phyloP scores from a whole-genome alignment of 2,797 vertebrate genomes.

The Muscicapa striata region DNA sequence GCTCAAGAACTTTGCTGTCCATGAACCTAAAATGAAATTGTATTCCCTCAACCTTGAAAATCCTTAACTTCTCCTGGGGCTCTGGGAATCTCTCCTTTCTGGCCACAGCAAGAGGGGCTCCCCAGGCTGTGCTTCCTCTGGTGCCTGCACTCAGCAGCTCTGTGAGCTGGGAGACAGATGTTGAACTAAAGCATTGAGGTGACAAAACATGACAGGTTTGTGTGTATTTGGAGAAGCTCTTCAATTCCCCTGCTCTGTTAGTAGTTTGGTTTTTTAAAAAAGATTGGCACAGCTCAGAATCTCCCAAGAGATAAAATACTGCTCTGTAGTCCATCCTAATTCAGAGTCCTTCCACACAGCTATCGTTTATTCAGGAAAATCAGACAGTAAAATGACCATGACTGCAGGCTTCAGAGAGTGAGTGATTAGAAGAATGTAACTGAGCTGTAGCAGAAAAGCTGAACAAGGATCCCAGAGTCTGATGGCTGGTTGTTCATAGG shows the following conservation, averaged over 20 bases:
- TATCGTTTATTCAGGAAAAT: background rate
- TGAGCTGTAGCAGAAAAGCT: background rate
- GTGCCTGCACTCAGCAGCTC: background rate
- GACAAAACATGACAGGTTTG: background rate
- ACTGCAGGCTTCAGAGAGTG: background rate
- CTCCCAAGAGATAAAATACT: background rate
- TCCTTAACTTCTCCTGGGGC: background rate
- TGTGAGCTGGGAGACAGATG: rapidly evolving
- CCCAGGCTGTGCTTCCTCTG: background rate
- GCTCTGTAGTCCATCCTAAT: background rate
- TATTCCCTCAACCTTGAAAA: background rate
- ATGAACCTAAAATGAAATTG: background rate
- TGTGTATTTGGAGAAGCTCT: background rate
- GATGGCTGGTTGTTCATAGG: conserved; percentile 2
- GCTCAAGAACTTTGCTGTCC: background rate
- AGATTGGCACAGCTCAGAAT: background rate
- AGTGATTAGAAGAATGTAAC: background rate
- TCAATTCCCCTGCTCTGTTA: rapidly evolving
- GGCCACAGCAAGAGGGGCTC: background rate
- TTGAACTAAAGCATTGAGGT: background rate
- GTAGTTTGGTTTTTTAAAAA: background rate
- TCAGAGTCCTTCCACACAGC: background rate
- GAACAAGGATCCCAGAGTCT: background rate
- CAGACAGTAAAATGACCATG: background rate
- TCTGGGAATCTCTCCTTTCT: background rate